A percentile compares a stretch with the other conserved stretches of the same genome.
phyloP scores from a whole-genome alignment of 2,113 vertebrate genomes.

The Python bivittatus region DNA sequence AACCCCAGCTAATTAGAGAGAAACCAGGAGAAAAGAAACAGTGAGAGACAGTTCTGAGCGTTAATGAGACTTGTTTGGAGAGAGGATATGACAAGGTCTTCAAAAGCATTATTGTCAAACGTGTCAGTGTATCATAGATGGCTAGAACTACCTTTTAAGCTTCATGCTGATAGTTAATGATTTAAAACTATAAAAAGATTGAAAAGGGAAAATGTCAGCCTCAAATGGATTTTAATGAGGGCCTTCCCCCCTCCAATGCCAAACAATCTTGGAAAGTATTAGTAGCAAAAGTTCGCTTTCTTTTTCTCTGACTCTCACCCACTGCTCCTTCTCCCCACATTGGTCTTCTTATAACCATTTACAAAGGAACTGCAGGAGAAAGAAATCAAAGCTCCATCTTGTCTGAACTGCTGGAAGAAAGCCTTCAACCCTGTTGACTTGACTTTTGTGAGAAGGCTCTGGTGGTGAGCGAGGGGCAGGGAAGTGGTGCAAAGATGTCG shows the following conservation, averaged over 20 bases:
- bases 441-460: not conserved
- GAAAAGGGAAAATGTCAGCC: slow-evolving; percentile 78
- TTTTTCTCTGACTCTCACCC: slow-evolving; percentile 12
- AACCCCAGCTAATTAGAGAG: slow-evolving; percentile 78
- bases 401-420: slow-evolving; percentile 19
- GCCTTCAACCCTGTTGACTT: slow-evolving; percentile 21
- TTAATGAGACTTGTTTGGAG: slow-evolving; percentile 85
- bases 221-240: slow-evolving; percentile 81
- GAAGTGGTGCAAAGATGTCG: slow-evolving; percentile 43
- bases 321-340: not conserved
- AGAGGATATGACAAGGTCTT: slow-evolving; percentile 82
- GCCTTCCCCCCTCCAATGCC: slow-evolving; percentile 20
- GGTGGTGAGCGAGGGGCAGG: slow-evolving; percentile 14
- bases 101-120: slow-evolving; percentile 85
- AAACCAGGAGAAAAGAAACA: slow-evolving; percentile 77
- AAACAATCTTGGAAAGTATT: slow-evolving; percentile 54
- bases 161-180: slow-evolving; percentile 83
- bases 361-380: slow-evolving; percentile 47
- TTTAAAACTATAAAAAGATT: slow-evolving; percentile 82
- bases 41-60: slow-evolving; percentile 77
- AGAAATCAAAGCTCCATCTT: slow-evolving; percentile 49
- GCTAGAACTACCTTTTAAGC: slow-evolving; percentile 77
- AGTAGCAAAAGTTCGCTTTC: slow-evolving; percentile 59
- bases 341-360: slow-evolving; percentile 46
- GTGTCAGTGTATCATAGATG: slow-evolving; percentile 79